Evolutionary conservation across 2,113 vertebrate species (phyloP).

Genomic region (Nicator chloris): DNA sequence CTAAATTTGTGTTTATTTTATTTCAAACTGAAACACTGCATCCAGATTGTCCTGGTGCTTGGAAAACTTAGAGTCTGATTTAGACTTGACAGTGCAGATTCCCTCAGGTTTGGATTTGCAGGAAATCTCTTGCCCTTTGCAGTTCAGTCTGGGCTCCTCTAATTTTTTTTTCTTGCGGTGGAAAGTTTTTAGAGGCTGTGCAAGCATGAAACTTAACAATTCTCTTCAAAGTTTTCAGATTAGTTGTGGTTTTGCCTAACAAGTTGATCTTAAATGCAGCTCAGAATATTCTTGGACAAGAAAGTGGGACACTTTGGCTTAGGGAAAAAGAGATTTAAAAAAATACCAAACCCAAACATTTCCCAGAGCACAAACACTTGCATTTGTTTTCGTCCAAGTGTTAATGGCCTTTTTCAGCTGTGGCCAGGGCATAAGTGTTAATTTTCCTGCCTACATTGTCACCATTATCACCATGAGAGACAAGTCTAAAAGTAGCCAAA

Average conservation of each 20-base stretch:
- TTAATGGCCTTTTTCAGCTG: conserved; percentile 57
- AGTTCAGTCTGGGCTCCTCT: background rate
- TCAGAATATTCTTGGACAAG: background rate
- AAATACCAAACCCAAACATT: background rate
- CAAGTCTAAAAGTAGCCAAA: conserved; percentile 47
- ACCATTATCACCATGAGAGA: conserved; percentile 19
- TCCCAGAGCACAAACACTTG: conserved; percentile 38
- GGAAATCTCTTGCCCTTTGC: background rate
- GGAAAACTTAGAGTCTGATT: background rate
- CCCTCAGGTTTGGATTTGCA: background rate
- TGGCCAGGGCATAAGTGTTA: background rate
- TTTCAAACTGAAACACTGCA: background rate
- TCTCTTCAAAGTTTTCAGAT: background rate
- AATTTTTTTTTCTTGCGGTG: background rate
- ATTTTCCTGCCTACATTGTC: conserved; percentile 36
- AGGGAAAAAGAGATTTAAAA: background rate
- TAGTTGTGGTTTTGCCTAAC: conserved; percentile 12
- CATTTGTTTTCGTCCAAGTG: conserved; percentile 30
- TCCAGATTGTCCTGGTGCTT: background rate
- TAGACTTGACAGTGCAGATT: background rate
- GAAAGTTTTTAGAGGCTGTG: background rate
- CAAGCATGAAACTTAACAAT: background rate
- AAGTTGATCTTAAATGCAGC: background rate
- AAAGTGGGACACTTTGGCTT: background rate
- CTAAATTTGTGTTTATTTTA: background rate